Conservation (phyloP, 2,797 vertebrate genomes). For the Tolypeutes matacus region DNA sequence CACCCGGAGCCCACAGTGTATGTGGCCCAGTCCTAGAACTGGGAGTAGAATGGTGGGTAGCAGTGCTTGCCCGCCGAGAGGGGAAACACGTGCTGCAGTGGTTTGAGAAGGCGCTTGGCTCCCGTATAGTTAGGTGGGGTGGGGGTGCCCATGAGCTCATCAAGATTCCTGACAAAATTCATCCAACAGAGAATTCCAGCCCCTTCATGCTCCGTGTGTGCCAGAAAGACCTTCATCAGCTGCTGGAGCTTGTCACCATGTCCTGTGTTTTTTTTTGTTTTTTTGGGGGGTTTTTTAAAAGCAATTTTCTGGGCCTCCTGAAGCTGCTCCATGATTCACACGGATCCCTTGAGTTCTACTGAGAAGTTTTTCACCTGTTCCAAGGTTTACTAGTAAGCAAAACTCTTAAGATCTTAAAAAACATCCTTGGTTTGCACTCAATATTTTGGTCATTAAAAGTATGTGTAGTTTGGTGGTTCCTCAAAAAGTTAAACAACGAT, state of each 20-base stretch:
- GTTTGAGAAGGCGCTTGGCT: not conserved
- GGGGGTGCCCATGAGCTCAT: accelerated
- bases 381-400: not conserved
- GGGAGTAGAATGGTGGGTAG: not conserved
- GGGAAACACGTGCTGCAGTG: not conserved
- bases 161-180: not conserved
- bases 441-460: not conserved
- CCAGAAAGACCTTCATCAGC: not conserved
- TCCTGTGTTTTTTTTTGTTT: not conserved
- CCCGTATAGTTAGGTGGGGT: not conserved
- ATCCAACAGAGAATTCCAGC: not conserved
- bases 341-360: not conserved
- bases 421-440: not conserved
- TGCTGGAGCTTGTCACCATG: not conserved
- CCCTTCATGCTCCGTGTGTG: accelerated
- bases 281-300: not conserved
- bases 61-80: not conserved
- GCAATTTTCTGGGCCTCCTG: not conserved
- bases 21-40: not conserved
- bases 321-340: not conserved
- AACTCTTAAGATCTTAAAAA: not conserved
- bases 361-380: not conserved
- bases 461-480: too few species aligned
- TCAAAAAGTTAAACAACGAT: too few species aligned
- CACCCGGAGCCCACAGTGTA: not conserved